These are phyloP conservation scores for Lophius americanus DNA, from an alignment of 2,797 vertebrate genomes.

Conservation along the genomic window DNA sequence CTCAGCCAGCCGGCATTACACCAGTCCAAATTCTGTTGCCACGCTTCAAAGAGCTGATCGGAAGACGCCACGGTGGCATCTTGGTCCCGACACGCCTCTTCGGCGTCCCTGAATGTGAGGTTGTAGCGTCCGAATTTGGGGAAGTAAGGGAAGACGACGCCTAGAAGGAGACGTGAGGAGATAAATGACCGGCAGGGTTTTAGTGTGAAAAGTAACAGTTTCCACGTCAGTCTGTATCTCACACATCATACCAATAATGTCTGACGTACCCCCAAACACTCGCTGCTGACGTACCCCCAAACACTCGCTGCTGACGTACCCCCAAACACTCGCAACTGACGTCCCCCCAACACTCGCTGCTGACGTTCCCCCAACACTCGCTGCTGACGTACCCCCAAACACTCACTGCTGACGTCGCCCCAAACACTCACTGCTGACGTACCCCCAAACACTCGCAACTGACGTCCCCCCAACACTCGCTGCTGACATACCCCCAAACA, in stretches of 20 bases:
- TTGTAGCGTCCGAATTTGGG: constrained; percentile 92
- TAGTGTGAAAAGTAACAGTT: not conserved
- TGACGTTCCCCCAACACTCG: constrained; percentile 16
- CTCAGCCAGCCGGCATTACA: constrained; percentile 97
- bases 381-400: constrained; percentile 40
- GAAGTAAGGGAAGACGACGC: constrained; percentile 92
- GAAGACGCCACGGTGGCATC: constrained; percentile 92
- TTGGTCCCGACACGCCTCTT: constrained; percentile 88
- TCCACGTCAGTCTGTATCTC: not conserved
- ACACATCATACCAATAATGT: constrained; percentile 33
- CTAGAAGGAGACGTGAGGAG: constrained; percentile 64
- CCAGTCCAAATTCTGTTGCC: constrained; percentile 93
- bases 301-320: no score
- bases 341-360: no score
- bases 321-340: no score
- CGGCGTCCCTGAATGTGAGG: constrained; percentile 90
- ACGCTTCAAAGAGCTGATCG: constrained; percentile 91
- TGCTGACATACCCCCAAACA: no score
- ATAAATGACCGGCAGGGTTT: not conserved
- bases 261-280: constrained; percentile 22
- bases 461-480: no score
- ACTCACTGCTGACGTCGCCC: no score
- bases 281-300: constrained; percentile 39
- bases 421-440: no score
- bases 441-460: no score